Conservation (phyloP, 2,888 invertebrate species). For the Microplitis deprimator region DNA sequence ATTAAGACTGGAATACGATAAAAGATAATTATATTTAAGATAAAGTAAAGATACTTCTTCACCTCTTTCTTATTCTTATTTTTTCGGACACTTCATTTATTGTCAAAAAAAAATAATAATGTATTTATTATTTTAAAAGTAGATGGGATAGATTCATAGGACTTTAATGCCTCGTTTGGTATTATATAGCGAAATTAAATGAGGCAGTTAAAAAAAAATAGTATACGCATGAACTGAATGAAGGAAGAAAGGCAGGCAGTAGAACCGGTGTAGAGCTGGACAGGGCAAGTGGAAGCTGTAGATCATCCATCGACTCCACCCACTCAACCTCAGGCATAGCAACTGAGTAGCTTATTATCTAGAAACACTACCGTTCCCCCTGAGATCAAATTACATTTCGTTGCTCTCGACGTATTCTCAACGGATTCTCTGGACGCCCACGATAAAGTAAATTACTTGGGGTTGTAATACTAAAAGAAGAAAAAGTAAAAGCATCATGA, state of each 20-base stretch:
- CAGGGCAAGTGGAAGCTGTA: slow-evolving; percentile 48
- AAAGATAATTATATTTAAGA: slow-evolving; percentile 16
- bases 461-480: not conserved
- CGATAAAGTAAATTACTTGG: not conserved
- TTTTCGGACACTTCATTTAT: slow-evolving; percentile 7
- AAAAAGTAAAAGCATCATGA: not conserved
- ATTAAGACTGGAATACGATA: slow-evolving; percentile 33
- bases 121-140: not conserved
- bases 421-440: slow-evolving; percentile 20
- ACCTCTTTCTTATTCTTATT: slow-evolving; percentile 4
- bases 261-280: slow-evolving; percentile 38
- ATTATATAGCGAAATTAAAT: not conserved
- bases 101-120: not conserved
- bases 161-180: slow-evolving; percentile 9
- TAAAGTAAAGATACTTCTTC: slow-evolving; percentile 9
- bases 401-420: not conserved
- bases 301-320: slow-evolving; percentile 52
- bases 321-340: slow-evolving; percentile 46
- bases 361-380: slow-evolving; percentile 48
- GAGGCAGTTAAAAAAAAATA: not conserved
- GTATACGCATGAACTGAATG: not conserved
- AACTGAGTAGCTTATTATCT: slow-evolving; percentile 49
- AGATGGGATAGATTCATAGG: not conserved
- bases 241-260: slow-evolving; percentile 16
- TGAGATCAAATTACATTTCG: slow-evolving; percentile 42